A percentile compares a stretch with the other conserved stretches of the same genome.
Conservation (phyloP, 2,888 invertebrate genomes). For the Meteorus colon region DNA sequence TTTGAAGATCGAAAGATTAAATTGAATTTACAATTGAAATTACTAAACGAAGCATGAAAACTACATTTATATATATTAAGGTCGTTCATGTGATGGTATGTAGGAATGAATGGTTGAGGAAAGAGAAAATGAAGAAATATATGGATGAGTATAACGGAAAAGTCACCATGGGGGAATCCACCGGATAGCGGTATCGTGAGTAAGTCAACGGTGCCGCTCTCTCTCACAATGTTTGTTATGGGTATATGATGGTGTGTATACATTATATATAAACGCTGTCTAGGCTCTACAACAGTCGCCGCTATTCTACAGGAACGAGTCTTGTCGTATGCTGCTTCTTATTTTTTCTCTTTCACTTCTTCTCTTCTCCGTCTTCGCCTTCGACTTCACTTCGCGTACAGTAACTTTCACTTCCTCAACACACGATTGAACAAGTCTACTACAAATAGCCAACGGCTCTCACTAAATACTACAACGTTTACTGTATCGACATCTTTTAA, state of each 20-base stretch:
- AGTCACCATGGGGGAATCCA: constrained; percentile 48
- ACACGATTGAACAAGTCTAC: neutral
- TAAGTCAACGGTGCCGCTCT: constrained; percentile 62
- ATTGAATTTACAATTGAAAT: neutral
- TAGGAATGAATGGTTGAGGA: neutral
- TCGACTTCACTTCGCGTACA: constrained; percentile 9
- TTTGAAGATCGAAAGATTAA: neutral
- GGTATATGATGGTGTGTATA: constrained; percentile 26
- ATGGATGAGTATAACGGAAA: constrained; percentile 3
- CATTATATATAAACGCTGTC: neutral
- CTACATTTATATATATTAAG: neutral
- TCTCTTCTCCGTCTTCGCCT: neutral
- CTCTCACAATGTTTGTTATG: constrained; percentile 51
- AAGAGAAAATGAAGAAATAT: constrained; percentile 8
- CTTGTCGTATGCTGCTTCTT: neutral
- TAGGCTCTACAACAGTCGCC: constrained; percentile 4
- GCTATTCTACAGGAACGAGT: neutral
- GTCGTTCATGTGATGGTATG: neutral
- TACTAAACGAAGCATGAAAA: neutral
- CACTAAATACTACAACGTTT: no score
- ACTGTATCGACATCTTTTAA: no score
- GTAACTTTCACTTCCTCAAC: constrained; percentile 48
- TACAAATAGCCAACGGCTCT: neutral
- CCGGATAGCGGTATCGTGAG: constrained; percentile 67
- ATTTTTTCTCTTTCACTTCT: neutral